Percentiles rank a stretch among this genome's conserved stretches.
Evolutionary conservation across 2,888 invertebrate genomes (phyloP).

Genomic region (Itoplectis maculator): DNA sequence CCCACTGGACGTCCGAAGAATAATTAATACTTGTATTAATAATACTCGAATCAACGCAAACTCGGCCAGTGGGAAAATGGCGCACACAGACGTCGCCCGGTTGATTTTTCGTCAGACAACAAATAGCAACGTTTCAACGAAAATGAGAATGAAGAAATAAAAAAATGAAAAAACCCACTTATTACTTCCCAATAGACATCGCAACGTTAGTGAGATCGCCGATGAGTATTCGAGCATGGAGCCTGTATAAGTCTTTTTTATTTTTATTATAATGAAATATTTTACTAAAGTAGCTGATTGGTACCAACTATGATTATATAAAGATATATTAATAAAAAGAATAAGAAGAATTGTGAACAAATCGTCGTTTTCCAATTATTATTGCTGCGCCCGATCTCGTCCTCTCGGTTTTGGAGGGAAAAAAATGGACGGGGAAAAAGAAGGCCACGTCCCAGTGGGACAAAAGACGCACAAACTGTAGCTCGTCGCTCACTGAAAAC

Average conservation of each 20-base stretch:
- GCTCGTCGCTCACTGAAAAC: no score
- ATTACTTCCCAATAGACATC: slow-evolving; percentile 34
- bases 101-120: slow-evolving; percentile 27
- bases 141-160: neutral
- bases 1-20: neutral
- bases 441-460: no score
- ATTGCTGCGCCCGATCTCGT: neutral
- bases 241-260: slow-evolving; percentile 64
- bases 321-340: slow-evolving; percentile 49
- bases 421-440: no score
- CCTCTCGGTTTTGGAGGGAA: no score
- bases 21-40: neutral
- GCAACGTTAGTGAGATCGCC: slow-evolving; percentile 44
- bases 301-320: slow-evolving; percentile 60
- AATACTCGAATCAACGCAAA: neutral
- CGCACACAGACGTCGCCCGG: slow-evolving; percentile 10
- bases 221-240: slow-evolving; percentile 54
- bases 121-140: slow-evolving; percentile 17
- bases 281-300: slow-evolving; percentile 68
- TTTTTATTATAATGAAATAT: slow-evolving; percentile 69
- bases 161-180: slow-evolving; percentile 15
- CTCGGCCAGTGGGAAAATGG: neutral
- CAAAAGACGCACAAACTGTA: no score
- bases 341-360: slow-evolving; percentile 33
- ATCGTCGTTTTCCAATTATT: neutral